A percentile compares a stretch with the other conserved stretches of the same genome.
Evolutionary conservation across 2,113 vertebrate species (phyloP).

Genomic region (Cololabis saira): DNA sequence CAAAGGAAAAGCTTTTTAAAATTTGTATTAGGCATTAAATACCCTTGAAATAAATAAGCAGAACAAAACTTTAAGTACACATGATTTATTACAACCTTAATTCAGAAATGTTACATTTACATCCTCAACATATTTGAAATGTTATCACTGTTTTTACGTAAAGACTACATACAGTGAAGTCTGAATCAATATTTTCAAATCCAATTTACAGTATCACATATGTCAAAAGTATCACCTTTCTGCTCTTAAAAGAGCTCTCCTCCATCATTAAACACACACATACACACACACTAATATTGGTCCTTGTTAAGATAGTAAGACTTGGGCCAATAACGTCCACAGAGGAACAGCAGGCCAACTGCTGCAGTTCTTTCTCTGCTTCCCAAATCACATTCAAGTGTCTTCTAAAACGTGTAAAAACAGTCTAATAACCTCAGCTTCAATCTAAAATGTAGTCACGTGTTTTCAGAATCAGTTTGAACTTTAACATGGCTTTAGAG

Average conservation of each 20-base stretch:
- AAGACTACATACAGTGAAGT: conserved; percentile 34
- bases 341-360: conserved; percentile 19
- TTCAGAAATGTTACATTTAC: conserved; percentile 46
- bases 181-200: conserved; percentile 29
- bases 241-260: neutral
- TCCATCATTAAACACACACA: neutral
- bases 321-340: neutral
- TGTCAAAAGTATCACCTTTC: conserved; percentile 37
- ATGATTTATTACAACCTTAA: conserved; percentile 67
- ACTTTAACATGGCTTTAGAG: conserved; percentile 11
- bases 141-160: conserved; percentile 55
- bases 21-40: neutral
- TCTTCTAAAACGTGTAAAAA: conserved; percentile 44
- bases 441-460: conserved; percentile 23
- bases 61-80: conserved; percentile 21
- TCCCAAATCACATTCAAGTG: conserved; percentile 63
- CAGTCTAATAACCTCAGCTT: neutral
- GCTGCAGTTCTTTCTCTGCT: conserved; percentile 42
- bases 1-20: neutral
- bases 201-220: neutral
- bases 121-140: conserved; percentile 51
- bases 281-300: conserved; percentile 8
- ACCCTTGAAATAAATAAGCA: neutral
- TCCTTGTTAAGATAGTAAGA: conserved; percentile 8
- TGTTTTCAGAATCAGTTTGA: conserved; percentile 10